A percentile compares a stretch with the other conserved stretches of the same genome.
phyloP scores from a whole-genome alignment of 2,113 vertebrate genomes.

The Myiozetetes cayanensis region DNA sequence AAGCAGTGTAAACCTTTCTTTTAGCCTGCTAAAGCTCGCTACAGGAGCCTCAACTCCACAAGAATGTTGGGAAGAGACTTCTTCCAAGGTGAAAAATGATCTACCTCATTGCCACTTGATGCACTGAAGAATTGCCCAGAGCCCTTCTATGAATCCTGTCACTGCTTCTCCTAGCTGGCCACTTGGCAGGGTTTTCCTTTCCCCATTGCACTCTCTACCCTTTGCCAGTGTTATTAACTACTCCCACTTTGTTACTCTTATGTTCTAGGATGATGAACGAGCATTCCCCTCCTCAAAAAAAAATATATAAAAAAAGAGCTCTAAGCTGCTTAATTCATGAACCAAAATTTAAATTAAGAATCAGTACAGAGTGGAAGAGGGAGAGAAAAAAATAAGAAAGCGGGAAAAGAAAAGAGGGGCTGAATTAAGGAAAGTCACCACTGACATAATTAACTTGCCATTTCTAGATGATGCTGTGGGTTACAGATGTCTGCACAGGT shows the following conservation, averaged over 20 bases:
- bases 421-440: background rate
- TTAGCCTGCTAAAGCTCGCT: background rate
- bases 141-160: background rate
- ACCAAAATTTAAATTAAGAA: background rate
- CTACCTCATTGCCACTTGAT: background rate
- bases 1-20: background rate
- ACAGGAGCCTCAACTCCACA: background rate
- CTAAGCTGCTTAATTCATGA: background rate
- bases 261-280: background rate
- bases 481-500: background rate
- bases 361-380: background rate
- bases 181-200: background rate
- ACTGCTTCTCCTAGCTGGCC: background rate
- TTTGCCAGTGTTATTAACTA: background rate
- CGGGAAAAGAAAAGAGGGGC: no score
- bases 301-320: background rate
- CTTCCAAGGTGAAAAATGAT: background rate
- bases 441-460: background rate
- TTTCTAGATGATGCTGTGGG: background rate
- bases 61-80: background rate
- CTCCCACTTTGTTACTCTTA: background rate
- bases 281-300: background rate
- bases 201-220: background rate
- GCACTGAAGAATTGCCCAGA: background rate
- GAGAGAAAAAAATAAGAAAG: background rate